phyloP scores from a whole-genome alignment of 2,888 invertebrate species.

The Yponomeuta cagnagella region DNA sequence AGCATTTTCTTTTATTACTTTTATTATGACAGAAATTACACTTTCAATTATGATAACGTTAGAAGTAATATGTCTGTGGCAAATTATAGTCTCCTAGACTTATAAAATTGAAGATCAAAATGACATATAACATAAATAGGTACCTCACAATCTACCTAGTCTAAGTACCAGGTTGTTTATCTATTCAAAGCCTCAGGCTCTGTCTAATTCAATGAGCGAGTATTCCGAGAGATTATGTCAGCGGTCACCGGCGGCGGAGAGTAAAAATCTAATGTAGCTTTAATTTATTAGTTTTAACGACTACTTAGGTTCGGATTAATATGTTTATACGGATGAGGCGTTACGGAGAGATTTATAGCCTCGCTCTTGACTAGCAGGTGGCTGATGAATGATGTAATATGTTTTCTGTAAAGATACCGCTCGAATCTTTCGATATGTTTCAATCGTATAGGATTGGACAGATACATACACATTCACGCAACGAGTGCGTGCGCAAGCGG shows the following conservation, averaged over 20 bases:
- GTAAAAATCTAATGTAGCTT: neutral
- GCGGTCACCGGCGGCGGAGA: neutral
- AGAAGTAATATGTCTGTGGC: no score
- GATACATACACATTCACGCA: no score
- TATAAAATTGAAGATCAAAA: no score
- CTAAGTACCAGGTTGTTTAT: neutral
- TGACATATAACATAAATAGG: no score
- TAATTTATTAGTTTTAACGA: conserved; percentile 1
- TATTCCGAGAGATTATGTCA: neutral
- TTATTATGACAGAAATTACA: no score
- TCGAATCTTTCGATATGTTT: no score
- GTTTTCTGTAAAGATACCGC: neutral
- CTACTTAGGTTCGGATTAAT: neutral
- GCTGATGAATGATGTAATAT: neutral
- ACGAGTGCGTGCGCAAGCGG: no score
- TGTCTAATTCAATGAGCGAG: neutral
- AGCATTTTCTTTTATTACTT: no score
- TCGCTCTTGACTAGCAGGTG: neutral
- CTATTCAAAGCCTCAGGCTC: neutral
- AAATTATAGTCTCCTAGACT: no score
- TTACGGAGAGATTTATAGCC: neutral
- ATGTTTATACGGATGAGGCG: neutral
- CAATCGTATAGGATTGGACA: no score
- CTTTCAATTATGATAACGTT: no score
- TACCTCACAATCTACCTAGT: no score